Evolutionary conservation across 2,888 invertebrate genomes (phyloP).

Genomic region (Venusia cambrica): DNA sequence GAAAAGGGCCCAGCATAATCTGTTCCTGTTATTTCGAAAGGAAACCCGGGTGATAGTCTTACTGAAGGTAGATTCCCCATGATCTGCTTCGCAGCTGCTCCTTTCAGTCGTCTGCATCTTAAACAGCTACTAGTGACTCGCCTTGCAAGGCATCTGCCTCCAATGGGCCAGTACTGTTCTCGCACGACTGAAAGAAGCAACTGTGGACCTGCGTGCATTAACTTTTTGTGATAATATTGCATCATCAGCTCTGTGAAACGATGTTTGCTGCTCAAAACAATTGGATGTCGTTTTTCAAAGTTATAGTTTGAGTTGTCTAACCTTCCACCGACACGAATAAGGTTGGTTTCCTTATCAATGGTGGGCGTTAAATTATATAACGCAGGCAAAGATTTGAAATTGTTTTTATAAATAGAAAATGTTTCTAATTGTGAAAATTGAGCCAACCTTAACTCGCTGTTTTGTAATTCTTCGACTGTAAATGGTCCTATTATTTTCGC

Average conservation of each 20-base stretch:
- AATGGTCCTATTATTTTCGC: slow-evolving; percentile 7
- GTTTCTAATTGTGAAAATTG: slow-evolving; percentile 1
- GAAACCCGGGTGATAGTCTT: too few species aligned
- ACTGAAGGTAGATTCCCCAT: background rate
- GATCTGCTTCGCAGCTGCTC: slow-evolving; percentile 7
- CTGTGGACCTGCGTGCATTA: slow-evolving; percentile 11
- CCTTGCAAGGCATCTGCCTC: slow-evolving; percentile 3
- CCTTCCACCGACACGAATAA: slow-evolving; percentile 1
- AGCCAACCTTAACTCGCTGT: slow-evolving; percentile 1
- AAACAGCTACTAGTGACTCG: background rate
- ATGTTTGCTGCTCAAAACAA: slow-evolving; percentile 1
- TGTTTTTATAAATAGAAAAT: slow-evolving; percentile 2
- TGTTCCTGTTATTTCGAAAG: too few species aligned
- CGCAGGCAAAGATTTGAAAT: slow-evolving; percentile 1
- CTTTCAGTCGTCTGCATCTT: slow-evolving; percentile 6
- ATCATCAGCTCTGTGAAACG: slow-evolving; percentile 4
- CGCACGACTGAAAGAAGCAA: slow-evolving; percentile 6
- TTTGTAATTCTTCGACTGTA: slow-evolving; percentile 1
- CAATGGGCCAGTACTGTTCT: slow-evolving; percentile 9
- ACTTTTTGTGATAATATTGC: slow-evolving; percentile 5
- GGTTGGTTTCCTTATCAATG: background rate
- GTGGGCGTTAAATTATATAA: slow-evolving; percentile 8
- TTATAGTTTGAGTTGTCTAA: slow-evolving; percentile 1
- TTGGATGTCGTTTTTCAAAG: slow-evolving; percentile 4
- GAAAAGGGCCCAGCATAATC: too few species aligned